Evolutionary conservation across 2,113 vertebrate species (phyloP).

Genomic region (Amblyopsis rosae): DNA sequence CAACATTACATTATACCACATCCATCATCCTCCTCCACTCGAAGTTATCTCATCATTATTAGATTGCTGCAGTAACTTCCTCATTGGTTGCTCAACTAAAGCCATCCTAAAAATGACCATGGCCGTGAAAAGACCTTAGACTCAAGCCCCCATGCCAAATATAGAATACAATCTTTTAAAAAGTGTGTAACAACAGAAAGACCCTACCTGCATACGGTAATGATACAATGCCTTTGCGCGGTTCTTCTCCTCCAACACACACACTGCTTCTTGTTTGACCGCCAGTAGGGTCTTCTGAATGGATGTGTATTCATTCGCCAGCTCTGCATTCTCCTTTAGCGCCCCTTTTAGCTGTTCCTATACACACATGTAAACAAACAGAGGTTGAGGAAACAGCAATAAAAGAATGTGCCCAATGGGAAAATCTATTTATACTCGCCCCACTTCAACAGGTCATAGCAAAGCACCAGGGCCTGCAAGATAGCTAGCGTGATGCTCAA

Average conservation of each 20-base stretch:
- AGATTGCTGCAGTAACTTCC: conserved; percentile 68
- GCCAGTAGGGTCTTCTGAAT: conserved; percentile 58
- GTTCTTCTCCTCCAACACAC: conserved; percentile 52
- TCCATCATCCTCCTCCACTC: conserved; percentile 71
- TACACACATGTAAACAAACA: conserved; percentile 8
- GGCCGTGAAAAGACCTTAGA: conserved; percentile 37
- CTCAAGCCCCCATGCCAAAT: conserved; percentile 4
- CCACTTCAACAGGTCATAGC: too few species aligned
- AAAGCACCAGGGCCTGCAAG: too few species aligned
- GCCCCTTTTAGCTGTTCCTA: conserved; percentile 53
- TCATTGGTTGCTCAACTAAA: conserved; percentile 57
- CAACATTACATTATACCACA: conserved; percentile 67
- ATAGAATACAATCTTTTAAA: conserved; percentile 1
- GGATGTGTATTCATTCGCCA: conserved; percentile 53
- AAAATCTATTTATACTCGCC: background rate
- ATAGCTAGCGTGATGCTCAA: background rate
- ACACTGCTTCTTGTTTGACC: conserved; percentile 50
- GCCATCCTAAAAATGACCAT: conserved; percentile 45
- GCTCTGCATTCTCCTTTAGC: conserved; percentile 54
- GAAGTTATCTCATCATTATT: conserved; percentile 70
- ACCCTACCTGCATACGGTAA: conserved; percentile 66
- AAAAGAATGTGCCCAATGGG: background rate
- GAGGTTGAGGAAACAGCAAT: background rate
- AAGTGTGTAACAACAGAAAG: conserved; percentile 1
- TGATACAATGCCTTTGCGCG: conserved; percentile 35